phyloP scores from a whole-genome alignment of 2,797 vertebrate species.

The Falco novaeseelandiae region DNA sequence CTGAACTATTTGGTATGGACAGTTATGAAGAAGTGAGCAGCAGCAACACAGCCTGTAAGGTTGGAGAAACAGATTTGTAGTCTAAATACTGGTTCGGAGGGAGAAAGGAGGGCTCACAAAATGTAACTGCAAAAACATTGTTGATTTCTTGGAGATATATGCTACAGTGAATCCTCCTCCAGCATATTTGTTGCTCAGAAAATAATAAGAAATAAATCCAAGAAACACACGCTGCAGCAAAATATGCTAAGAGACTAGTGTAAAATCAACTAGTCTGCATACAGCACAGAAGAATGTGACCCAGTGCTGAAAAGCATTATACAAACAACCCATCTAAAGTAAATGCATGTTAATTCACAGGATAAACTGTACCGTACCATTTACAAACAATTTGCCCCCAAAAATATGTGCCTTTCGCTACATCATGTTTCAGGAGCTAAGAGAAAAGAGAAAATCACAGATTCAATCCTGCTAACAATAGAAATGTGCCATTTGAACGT shows the following conservation, averaged over 20 bases:
- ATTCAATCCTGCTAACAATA: background rate
- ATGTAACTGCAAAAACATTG: background rate
- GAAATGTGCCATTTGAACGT: background rate
- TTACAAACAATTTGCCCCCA: background rate
- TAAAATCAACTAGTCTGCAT: background rate
- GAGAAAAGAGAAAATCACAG: background rate
- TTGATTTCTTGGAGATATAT: background rate
- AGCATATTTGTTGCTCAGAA: background rate
- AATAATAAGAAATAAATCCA: background rate
- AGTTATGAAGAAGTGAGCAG: background rate
- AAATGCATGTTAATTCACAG: background rate
- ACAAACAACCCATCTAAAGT: background rate
- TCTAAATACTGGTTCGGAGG: background rate
- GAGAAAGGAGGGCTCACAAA: background rate
- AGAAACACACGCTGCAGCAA: background rate
- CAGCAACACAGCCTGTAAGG: background rate
- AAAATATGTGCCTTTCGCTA: background rate
- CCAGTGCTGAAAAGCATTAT: background rate
- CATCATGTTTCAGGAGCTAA: background rate
- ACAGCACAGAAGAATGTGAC: background rate
- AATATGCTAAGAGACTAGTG: background rate
- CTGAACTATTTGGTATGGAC: background rate
- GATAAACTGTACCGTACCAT: background rate
- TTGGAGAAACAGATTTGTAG: background rate
- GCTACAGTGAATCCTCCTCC: background rate